Base-by-base conservation (phyloP, 2,888 invertebrate species). In the Hirtodrosophila trivittata region DNA sequence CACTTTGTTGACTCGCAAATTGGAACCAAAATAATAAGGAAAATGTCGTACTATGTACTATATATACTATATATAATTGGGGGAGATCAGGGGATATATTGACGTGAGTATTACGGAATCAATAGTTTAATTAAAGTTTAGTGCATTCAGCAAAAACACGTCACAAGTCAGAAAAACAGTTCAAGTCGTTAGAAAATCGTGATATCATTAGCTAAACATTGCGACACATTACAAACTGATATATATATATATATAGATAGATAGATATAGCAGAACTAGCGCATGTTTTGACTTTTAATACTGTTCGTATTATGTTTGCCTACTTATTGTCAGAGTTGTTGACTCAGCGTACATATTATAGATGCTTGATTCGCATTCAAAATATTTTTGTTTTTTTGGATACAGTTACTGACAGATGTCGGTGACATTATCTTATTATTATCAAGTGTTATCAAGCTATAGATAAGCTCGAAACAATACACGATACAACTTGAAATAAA, bases 11-110 rank as follows among this genome's bases (percentile, higher is more conserved):
- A 49, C 18, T 33, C 13, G 38, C 43, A 60, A 75, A 66, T 66
- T 67, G 67, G 49, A 10, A 14, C 16, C 38, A 47, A 50, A 60
- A 45, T 46, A 28, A 49, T 35, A 46, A 60, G 49, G 57, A 77
- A 77, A 65, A 67, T 21, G 65, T 78, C 83, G 78, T 74, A 71
- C 62, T 66, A 73, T 63, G 66, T 55, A 58, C 52, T 49, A 21
- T n/a, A 49, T 32, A 41, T 21, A 41, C 14, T 37, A 46, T 9
- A 43, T 9, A 39, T 47, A 37, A 72, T 67, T 68, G 64, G 18
- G 18, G 18, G 18, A 21, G 18, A 21, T 21, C 5, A 2, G 18
- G 5, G 18, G 5, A 21, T 42, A 30, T 21, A 54, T 49, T 71
- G 72, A 75, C 77, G 75, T 45, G 47, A 49, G 14, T 25, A 18